Evolutionary conservation across 2,888 invertebrate genomes (phyloP).

Genomic region (Polydesmus complanatus): DNA sequence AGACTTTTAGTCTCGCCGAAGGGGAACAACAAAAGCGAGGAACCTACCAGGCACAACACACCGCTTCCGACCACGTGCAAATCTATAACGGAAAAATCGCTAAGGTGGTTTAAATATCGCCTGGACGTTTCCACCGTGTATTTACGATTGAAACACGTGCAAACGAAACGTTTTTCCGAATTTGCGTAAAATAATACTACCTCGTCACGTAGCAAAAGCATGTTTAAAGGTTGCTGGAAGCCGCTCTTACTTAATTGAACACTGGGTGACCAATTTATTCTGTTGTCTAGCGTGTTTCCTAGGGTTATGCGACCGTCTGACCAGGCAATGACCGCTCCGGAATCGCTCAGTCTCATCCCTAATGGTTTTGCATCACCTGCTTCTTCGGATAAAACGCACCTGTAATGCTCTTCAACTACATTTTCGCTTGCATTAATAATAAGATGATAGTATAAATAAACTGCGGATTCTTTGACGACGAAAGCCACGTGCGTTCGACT

Average conservation of each 20-base stretch:
- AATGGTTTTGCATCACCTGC: too few species aligned
- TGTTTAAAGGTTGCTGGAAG: too few species aligned
- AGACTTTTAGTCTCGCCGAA: background rate
- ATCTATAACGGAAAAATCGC: background rate
- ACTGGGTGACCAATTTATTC: too few species aligned
- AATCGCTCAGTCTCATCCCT: too few species aligned
- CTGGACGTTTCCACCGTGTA: background rate
- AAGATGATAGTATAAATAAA: background rate
- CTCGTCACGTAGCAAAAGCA: too few species aligned
- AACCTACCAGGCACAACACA: background rate
- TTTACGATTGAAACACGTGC: background rate
- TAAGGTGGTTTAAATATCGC: background rate
- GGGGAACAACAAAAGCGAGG: background rate
- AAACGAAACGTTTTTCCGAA: background rate
- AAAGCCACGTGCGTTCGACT: background rate
- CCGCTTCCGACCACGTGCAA: background rate
- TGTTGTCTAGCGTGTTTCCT: too few species aligned
- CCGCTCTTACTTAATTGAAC: too few species aligned
- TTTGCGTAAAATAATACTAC: too few species aligned
- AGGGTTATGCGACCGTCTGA: too few species aligned
- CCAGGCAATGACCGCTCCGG: too few species aligned
- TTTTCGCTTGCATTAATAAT: background rate
- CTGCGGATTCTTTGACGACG: background rate
- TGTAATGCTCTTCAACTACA: background rate
- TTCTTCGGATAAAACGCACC: too few species aligned